phyloP scores from a whole-genome alignment of 2,888 invertebrate genomes.

The Platynereis dumerilii region DNA sequence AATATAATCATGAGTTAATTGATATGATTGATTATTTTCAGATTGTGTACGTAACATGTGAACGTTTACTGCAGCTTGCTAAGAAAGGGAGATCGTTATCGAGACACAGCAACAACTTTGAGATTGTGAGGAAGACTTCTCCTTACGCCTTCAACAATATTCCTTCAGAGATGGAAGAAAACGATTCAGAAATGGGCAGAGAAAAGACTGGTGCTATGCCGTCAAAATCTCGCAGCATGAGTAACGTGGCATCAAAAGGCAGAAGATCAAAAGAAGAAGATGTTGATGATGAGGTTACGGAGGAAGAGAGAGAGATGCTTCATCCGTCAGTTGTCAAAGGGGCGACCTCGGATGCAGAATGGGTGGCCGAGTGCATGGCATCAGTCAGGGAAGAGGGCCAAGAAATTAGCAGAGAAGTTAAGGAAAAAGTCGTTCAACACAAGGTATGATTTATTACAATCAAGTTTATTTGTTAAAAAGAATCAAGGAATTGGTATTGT shows the following conservation, averaged over 20 bases:
- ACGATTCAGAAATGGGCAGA: background rate
- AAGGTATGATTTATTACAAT: too few species aligned
- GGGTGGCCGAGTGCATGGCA: too few species aligned
- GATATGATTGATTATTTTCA: too few species aligned
- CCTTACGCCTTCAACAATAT: conserved; percentile 12
- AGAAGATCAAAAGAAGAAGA: conserved; percentile 34
- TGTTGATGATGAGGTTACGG: conserved; percentile 22
- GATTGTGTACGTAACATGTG: conserved; percentile 81
- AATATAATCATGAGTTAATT: too few species aligned
- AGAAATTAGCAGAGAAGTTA: too few species aligned
- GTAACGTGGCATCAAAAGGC: conserved; percentile 40
- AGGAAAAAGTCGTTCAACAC: too few species aligned
- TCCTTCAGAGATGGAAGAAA: background rate
- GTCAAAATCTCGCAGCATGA: conserved; percentile 8
- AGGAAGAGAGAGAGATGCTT: conserved; percentile 54
- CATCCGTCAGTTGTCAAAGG: too few species aligned
- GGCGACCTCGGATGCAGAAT: too few species aligned
- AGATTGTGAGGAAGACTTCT: background rate
- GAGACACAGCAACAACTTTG: conserved; percentile 14
- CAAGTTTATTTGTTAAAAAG: too few species aligned
- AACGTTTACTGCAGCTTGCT: conserved; percentile 70
- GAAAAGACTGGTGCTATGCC: background rate
- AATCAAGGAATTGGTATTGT: too few species aligned
- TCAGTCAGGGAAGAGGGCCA: too few species aligned
- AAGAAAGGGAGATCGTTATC: conserved; percentile 9